These are phyloP conservation scores for Hoplias malabaricus DNA, from an alignment of 2,113 vertebrate species.

Conservation along the genomic window DNA sequence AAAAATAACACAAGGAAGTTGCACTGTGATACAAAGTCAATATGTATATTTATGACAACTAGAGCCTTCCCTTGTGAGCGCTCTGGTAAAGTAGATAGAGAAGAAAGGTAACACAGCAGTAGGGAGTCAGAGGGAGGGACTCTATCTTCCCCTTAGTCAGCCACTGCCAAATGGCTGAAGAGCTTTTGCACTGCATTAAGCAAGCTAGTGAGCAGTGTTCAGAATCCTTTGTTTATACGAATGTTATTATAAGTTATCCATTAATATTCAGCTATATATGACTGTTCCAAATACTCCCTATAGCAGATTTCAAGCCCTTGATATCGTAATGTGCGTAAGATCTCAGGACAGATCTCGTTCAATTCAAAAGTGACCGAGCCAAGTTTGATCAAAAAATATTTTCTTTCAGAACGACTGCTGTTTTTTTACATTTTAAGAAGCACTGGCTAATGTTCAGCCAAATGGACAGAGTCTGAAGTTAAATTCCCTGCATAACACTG, in stretches of 20 bases:
- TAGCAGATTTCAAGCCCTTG: background rate
- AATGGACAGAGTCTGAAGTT: too few species aligned
- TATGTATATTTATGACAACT: slow-evolving; percentile 51
- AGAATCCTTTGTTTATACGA: background rate
- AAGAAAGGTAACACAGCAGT: slow-evolving; percentile 32
- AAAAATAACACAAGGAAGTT: slow-evolving; percentile 36
- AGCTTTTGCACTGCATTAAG: background rate
- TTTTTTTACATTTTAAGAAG: too few species aligned
- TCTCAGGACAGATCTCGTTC: too few species aligned
- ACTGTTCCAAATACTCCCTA: background rate
- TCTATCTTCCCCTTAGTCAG: slow-evolving; percentile 14
- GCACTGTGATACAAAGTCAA: slow-evolving; percentile 48
- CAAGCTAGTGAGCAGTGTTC: background rate
- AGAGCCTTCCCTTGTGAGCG: slow-evolving; percentile 26
- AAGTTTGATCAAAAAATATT: too few species aligned
- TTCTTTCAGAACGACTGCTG: too few species aligned
- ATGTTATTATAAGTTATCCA: background rate
- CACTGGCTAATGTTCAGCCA: too few species aligned
- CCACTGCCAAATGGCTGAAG: background rate
- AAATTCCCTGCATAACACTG: too few species aligned
- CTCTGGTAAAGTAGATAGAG: slow-evolving; percentile 29
- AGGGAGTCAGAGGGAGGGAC: slow-evolving; percentile 6
- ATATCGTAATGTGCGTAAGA: too few species aligned
- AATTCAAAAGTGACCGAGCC: too few species aligned
- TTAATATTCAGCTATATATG: background rate